Base-by-base conservation (phyloP, 1,140 invertebrate genomes). In the Wasmannia auropunctata region DNA sequence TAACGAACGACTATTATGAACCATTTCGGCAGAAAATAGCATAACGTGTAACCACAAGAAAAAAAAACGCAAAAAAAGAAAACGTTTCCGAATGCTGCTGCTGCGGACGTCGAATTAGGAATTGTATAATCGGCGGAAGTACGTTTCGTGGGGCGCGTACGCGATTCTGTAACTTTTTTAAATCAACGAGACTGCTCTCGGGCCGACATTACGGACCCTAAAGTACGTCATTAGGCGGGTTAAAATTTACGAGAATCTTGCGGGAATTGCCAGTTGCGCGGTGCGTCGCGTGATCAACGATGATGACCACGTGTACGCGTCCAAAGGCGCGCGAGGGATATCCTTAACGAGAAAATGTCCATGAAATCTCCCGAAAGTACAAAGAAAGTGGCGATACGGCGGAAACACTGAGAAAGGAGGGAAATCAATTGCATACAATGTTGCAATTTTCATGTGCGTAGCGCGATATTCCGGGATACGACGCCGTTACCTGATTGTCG, bases 251-350 rank as follows among this genome's bases (percentile, higher is more conserved):
- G 51, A 40, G 43, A 72, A 87, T 75, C 56, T 60, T 6, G 28
- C 87, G 72, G 62, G 22, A 51, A 79, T 85, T 72, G 72, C 65
- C 31, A 85, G 25, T 85, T 85, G 46, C 63, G 31, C n/a, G 54
- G 22, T 46, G 51, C 31, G 54, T 87, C 69, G 87, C 87, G 87
- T 88, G 86, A 87, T 69, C 51, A 37, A 46, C n/a, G 79, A 85
- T 67, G 70, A 88, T 87, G 69, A 54, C 28, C 49, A 62, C 40
- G 34, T 75, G 54, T 43, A 40, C 37, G 62, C 40, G 46, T 69
- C 34, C 31, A 63, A n/a, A n/a, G 43, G 19, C n/a, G 62, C 25
- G 49, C 81, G 49, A 72, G 37, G 67, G 65, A n/a, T 72, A 77
- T 79, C 49, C 25, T 84, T 87, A 84, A 75, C 46, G 31, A 69